Evolutionary conservation across 92 coral and sea anemone genomes (phyloP), one percentile per base, ranked within the genome.

Genomic region (Diadumene lineata): DNA sequence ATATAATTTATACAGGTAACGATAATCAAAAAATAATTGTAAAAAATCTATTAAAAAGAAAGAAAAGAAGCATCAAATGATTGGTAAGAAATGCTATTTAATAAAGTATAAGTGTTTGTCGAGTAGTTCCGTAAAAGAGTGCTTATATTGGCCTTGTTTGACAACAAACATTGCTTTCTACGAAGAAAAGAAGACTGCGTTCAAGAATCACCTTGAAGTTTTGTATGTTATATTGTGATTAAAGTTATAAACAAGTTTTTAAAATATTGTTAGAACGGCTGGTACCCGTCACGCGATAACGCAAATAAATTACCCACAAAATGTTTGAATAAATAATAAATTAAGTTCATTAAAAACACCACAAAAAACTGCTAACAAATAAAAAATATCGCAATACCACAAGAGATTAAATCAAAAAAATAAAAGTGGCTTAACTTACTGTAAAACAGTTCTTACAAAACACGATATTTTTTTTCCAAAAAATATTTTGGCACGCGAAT

Each of bases 211-310:
- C 2, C 4, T 58, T 58, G 30, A 38, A 38, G 48, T 24, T 2
- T 58, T 21, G 29, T 26, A n/a, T 17, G 64, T 22, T 58, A 2
- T 23, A 58, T 18, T 58, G 64, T 58, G 64, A 58, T 26, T 18
- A 58, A 16, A 2, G 15, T 7, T 26, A 22, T 58, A 58, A 58
- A 58, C 26, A 7, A 58, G 64, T 58, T 28, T 58, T 58, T 23
- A 3, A 15, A 58, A 58, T 58, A 58, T n/a, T 58, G 64, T 58
- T 58, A 58, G 26, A 22, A 17, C 27, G 4, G 15, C 77, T 10
- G 77, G 77, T 72, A 72, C 77, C 77, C 31, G 77, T 72, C 77
- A 72, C 77, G 77, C 77, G 22, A 72, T 32, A 50, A 27, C 50
- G 22, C 29, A 56, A 31, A 31, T 22, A 43, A 31, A 31, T 56